Percentiles rank a stretch among this genome's conserved stretches.
Conservation (phyloP, 2,797 vertebrate species). For the Tokudaia tokunoshimensis region DNA sequence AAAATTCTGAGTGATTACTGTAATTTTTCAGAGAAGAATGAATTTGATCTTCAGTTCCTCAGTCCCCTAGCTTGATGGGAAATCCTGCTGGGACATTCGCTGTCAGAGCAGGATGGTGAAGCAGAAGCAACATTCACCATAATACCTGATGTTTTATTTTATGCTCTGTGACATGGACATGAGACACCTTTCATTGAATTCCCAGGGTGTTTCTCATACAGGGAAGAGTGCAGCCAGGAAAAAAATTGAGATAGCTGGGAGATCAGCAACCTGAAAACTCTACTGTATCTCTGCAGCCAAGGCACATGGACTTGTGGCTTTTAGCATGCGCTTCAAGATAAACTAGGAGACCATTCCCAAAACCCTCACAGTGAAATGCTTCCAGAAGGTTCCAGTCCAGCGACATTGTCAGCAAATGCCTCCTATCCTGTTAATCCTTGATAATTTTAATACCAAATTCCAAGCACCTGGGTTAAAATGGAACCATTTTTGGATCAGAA, state of each 20-base stretch:
- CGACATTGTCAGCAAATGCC: background rate
- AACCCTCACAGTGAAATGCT: background rate
- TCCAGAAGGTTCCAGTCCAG: constrained; percentile 51
- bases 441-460: constrained; percentile 23
- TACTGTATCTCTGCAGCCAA: background rate
- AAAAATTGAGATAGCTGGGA: background rate
- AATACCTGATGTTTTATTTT: background rate
- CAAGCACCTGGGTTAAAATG: constrained; percentile 25
- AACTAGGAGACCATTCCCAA: background rate
- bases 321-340: background rate
- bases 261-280: background rate
- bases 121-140: background rate
- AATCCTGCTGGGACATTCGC: background rate
- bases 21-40: constrained; percentile 53
- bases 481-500: background rate
- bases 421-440: background rate
- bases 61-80: background rate
- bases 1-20: background rate
- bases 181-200: constrained; percentile 44
- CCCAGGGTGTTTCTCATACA: background rate
- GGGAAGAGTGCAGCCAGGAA: background rate
- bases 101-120: background rate
- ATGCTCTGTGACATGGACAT: background rate
- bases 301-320: background rate
- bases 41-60: background rate